Percentiles rank a stretch among this genome's conserved stretches.
phyloP scores from a whole-genome alignment of 2,797 vertebrate species.

The Bovichtus diacanthus region DNA sequence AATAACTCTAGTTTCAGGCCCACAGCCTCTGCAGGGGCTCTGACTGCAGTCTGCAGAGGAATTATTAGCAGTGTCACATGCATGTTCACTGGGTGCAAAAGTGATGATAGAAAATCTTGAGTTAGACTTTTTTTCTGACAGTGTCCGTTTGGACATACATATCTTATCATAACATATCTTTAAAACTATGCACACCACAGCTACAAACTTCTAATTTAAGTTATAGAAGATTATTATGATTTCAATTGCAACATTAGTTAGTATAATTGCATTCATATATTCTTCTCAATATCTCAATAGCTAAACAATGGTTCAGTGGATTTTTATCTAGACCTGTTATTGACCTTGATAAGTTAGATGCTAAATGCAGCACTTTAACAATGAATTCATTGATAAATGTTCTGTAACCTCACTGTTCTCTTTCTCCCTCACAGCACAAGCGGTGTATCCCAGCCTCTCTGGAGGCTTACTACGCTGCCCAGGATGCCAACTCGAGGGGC shows the following conservation, averaged over 20 bases:
- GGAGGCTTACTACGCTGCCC: conserved; percentile 96
- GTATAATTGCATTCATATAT: too few species aligned
- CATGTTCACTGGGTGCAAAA: conserved; percentile 19
- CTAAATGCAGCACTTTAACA: background rate
- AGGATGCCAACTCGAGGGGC: conserved; percentile 95
- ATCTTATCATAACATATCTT: too few species aligned
- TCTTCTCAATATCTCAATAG: too few species aligned
- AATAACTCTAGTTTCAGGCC: conserved; percentile 61
- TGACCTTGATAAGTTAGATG: background rate
- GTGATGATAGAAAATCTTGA: conserved; percentile 26
- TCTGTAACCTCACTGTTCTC: background rate
- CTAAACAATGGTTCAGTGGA: background rate
- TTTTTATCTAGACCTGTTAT: background rate
- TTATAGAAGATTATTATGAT: background rate
- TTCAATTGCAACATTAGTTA: too few species aligned
- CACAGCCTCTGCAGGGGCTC: conserved; percentile 58
- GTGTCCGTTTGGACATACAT: too few species aligned
- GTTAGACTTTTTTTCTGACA: too few species aligned
- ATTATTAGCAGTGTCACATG: conserved; percentile 56
- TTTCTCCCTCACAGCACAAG: conserved; percentile 89
- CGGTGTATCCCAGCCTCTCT: conserved; percentile 97
- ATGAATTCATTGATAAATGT: background rate
- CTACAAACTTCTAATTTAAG: background rate
- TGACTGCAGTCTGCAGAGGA: conserved; percentile 45
- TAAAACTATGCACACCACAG: background rate